Evolutionary conservation across 2,888 invertebrate genomes (phyloP), one percentile per base, ranked within the genome.

Genomic region (Oligia fasciuncula): DNA sequence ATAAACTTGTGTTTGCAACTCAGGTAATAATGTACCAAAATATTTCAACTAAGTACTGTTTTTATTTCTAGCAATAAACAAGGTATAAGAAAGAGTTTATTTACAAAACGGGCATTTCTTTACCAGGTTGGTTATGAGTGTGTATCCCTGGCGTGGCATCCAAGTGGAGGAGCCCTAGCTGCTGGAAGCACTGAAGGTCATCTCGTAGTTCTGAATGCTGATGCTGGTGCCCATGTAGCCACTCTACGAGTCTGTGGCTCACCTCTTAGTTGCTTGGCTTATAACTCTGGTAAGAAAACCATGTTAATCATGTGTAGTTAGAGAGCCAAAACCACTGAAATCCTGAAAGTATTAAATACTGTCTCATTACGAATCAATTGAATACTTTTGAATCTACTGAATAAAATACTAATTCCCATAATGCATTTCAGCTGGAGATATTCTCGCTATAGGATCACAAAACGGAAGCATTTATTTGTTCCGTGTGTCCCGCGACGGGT

Each of bases 181-280:
- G 98, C 98, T 4, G 99, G 99, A 76, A 99, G 99, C 90, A 98
- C 98, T 35, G 99, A 99, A 92, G 99, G 99, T 0, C 98, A 99
- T 93, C 97, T 99, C 77, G 97, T 99, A 68, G 98, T 99, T 65
- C 97, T 99, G 71, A 99, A 99, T 92, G 98, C 98, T 0, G 98
- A 99, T 91, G 98, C 98, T 74, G 99, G 99, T 0, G 97, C 98
- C 0, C 98, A 98, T 60, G 98, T 99, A 43, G 98, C 98, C 23
- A 99, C 99, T 0, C 97, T 99, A 11, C 96, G 99, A 91, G 99
- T 99, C 4, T 99, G 99, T 90, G 98, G 98, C 9, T 98, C 98
- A 1, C 98, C 99, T 0, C 97, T 99, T 35, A 99, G 98, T 92
- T 99, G 98, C 91, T 97, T 99, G 79, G 98, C 98, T 70, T 99